phyloP scores from a whole-genome alignment of 2,888 invertebrate species.

The Ernsta delagoae region DNA sequence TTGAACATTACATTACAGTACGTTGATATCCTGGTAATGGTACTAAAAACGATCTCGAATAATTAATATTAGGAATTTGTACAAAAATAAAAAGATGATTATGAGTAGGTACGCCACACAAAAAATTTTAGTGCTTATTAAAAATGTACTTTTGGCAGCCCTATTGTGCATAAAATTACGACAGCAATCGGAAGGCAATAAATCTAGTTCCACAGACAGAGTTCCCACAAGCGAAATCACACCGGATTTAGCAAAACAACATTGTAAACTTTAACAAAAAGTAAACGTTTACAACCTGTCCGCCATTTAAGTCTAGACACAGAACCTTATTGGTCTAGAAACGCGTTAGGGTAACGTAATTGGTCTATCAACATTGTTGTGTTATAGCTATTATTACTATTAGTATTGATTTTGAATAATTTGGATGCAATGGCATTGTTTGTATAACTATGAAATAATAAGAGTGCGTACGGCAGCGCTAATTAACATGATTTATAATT shows the following conservation, averaged over 20 bases:
- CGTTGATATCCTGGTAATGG: too few species aligned
- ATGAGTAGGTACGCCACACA: too few species aligned
- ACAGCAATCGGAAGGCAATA: slow-evolving; percentile 12
- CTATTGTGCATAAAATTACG: neutral
- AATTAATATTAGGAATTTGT: too few species aligned
- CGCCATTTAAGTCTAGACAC: slow-evolving; percentile 3
- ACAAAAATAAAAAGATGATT: too few species aligned
- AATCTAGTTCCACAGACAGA: slow-evolving; percentile 7
- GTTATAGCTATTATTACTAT: neutral
- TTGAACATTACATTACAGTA: too few species aligned
- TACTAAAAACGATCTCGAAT: too few species aligned
- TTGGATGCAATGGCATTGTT: neutral
- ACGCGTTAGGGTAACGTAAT: slow-evolving; percentile 9
- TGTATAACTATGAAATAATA: too few species aligned
- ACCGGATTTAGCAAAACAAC: slow-evolving; percentile 23
- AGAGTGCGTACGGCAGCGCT: too few species aligned
- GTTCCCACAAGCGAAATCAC: slow-evolving; percentile 20
- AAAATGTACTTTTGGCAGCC: neutral
- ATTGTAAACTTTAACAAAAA: slow-evolving; percentile 15
- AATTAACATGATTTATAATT: too few species aligned
- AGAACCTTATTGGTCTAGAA: slow-evolving; percentile 8
- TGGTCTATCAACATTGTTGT: slow-evolving; percentile 6
- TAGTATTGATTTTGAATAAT: neutral
- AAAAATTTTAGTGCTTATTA: too few species aligned
- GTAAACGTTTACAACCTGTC: slow-evolving; percentile 11